Percentiles rank a stretch among this genome's conserved stretches.
Conservation (phyloP, 2,888 invertebrate genomes). For the Apodemia zela region DNA sequence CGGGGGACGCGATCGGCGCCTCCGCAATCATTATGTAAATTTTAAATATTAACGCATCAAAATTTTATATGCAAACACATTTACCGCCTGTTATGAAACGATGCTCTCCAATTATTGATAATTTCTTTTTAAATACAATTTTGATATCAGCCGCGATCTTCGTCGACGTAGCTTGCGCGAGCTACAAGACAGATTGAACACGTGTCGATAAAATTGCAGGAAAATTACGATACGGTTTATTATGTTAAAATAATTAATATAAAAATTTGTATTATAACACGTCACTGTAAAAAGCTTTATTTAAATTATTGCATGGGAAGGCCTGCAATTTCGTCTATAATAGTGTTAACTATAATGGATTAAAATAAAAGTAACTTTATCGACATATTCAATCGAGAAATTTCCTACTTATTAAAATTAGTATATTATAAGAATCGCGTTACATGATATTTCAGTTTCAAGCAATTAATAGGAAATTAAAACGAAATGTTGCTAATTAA, state of each 20-base stretch:
- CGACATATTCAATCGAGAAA: too few species aligned
- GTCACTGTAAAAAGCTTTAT: slow-evolving; percentile 25
- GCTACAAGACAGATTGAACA: slow-evolving; percentile 9
- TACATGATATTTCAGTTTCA: too few species aligned
- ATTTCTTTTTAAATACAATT: slow-evolving; percentile 26
- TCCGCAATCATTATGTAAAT: slow-evolving; percentile 74
- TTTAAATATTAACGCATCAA: slow-evolving; percentile 51
- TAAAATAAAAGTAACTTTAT: too few species aligned
- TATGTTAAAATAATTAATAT: slow-evolving; percentile 57
- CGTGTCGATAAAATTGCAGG: slow-evolving; percentile 17
- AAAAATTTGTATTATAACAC: slow-evolving; percentile 11
- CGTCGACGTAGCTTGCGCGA: slow-evolving; percentile 11
- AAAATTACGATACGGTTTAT: slow-evolving; percentile 38
- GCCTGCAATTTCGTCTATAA: background rate
- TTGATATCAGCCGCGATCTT: slow-evolving; percentile 15
- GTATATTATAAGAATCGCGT: too few species aligned
- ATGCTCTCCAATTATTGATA: slow-evolving; percentile 50
- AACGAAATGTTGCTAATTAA: too few species aligned
- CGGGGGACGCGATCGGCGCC: slow-evolving; percentile 68
- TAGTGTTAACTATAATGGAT: too few species aligned
- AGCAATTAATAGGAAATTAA: too few species aligned
- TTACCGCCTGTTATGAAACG: slow-evolving; percentile 50
- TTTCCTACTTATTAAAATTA: too few species aligned
- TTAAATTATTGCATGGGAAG: slow-evolving; percentile 44
- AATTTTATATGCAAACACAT: slow-evolving; percentile 47